A percentile compares a stretch with the other conserved stretches of the same genome.
Conservation (phyloP, 2,888 invertebrate species). For the Abscondita cerata region DNA sequence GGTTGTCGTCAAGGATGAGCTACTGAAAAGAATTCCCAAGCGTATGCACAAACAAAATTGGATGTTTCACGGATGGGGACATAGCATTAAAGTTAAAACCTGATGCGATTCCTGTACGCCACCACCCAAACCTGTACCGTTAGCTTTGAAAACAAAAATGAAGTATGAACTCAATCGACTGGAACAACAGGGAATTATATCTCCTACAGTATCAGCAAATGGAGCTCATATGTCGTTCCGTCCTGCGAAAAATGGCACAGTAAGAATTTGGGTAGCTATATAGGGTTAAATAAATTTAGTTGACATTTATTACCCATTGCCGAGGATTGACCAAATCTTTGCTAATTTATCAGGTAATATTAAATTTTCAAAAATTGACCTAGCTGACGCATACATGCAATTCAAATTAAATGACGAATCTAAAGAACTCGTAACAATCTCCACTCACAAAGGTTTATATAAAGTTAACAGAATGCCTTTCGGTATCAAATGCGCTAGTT, state of each 20-base stretch:
- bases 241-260: background rate
- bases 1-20: background rate
- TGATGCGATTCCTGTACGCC: background rate
- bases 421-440: constrained; percentile 43
- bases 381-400: constrained; percentile 48
- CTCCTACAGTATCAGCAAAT: background rate
- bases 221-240: background rate
- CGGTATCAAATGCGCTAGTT: constrained; percentile 52
- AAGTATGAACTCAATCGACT: background rate
- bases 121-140: background rate
- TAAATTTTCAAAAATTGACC: constrained; percentile 26
- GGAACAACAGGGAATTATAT: background rate
- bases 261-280: background rate
- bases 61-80: background rate
- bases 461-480: constrained; percentile 48
- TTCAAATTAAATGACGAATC: constrained; percentile 45
- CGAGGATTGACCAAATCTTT: too few relatives aligned
- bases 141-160: background rate
- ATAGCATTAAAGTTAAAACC: background rate
- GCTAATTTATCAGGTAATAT: background rate
- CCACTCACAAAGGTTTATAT: constrained; percentile 50
- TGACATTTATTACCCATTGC: too few relatives aligned
- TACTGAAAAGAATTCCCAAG: background rate
- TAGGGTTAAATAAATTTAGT: too few relatives aligned
- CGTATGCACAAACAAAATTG: background rate